These are phyloP conservation scores for Notothenia rossii DNA, from an alignment of 2,113 vertebrate genomes.

Conservation along the genomic window DNA sequence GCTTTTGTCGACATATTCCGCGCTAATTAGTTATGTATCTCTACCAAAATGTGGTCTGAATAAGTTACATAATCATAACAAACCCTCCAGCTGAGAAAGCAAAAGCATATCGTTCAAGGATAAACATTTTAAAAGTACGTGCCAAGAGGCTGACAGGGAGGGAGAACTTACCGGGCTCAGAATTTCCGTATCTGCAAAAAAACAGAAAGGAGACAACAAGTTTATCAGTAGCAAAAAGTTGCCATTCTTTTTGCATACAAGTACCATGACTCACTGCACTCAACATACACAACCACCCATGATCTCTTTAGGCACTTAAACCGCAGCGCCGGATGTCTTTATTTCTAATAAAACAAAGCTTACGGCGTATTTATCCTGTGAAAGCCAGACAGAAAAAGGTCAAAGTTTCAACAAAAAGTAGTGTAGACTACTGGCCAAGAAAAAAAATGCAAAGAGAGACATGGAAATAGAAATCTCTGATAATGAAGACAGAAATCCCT, in stretches of 20 bases:
- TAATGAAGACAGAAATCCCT: slow-evolving; percentile 73
- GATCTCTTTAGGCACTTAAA: slow-evolving; percentile 35
- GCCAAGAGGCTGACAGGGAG: slow-evolving; percentile 37
- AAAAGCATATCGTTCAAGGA: slow-evolving; percentile 47
- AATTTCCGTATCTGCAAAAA: slow-evolving; percentile 76
- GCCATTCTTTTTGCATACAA: slow-evolving; percentile 55
- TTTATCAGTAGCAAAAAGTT: slow-evolving; percentile 57
- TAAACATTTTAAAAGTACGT: slow-evolving; percentile 67
- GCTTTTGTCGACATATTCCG: slow-evolving; percentile 25
- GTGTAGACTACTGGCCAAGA: slow-evolving; percentile 24
- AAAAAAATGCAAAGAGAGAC: slow-evolving; percentile 48
- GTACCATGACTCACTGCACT: slow-evolving; percentile 22
- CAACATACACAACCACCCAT: slow-evolving; percentile 23
- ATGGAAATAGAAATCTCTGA: slow-evolving; percentile 51
- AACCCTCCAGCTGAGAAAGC: slow-evolving; percentile 62
- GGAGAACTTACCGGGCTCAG: slow-evolving; percentile 74
- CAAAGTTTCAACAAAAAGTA: slow-evolving; percentile 20
- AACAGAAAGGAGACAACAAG: slow-evolving; percentile 52
- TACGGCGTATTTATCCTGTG: slow-evolving; percentile 38
- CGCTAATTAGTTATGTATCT: slow-evolving; percentile 40
- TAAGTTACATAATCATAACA: slow-evolving; percentile 65
- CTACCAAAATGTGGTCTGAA: slow-evolving; percentile 62
- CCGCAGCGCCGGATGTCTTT: slow-evolving; percentile 53
- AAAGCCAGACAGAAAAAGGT: slow-evolving; percentile 24
- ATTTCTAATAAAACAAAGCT: slow-evolving; percentile 66